Evolutionary conservation across 2,888 invertebrate species (phyloP).

Genomic region (Hermaeophaga mercurialis): DNA sequence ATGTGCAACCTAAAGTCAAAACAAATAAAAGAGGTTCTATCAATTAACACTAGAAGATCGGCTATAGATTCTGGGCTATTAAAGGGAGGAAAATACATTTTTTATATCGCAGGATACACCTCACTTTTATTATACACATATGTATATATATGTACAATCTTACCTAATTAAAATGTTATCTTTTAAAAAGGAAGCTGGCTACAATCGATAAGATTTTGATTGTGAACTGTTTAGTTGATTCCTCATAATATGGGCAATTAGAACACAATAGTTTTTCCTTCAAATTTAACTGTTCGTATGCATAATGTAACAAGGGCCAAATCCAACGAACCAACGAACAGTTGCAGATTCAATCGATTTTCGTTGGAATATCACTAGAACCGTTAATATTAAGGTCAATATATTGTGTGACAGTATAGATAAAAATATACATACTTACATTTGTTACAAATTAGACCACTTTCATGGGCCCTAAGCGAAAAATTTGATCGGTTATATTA

Average conservation of each 20-base stretch:
- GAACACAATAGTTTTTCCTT: conserved; percentile 96
- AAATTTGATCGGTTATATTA: conserved; percentile 97
- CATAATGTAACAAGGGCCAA: conserved; percentile 69
- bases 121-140: no score
- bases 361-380: conserved; percentile 87
- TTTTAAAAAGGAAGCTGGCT: conserved; percentile 94
- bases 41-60: no score
- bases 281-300: conserved; percentile 83
- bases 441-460: conserved; percentile 93
- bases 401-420: background rate
- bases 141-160: background rate
- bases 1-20: no score
- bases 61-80: no score
- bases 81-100: no score
- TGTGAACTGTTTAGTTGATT: conserved; percentile 94
- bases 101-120: no score
- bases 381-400: no score
- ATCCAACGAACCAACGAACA: conserved; percentile 95
- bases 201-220: conserved; percentile 95
- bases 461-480: conserved; percentile 94
- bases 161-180: conserved; percentile 82
- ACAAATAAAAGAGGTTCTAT: no score
- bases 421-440: conserved; percentile 70
- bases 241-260: conserved; percentile 86
- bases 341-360: conserved; percentile 97